phyloP scores from a whole-genome alignment of 2,797 vertebrate genomes.

The Pipistrellus nathusii region DNA sequence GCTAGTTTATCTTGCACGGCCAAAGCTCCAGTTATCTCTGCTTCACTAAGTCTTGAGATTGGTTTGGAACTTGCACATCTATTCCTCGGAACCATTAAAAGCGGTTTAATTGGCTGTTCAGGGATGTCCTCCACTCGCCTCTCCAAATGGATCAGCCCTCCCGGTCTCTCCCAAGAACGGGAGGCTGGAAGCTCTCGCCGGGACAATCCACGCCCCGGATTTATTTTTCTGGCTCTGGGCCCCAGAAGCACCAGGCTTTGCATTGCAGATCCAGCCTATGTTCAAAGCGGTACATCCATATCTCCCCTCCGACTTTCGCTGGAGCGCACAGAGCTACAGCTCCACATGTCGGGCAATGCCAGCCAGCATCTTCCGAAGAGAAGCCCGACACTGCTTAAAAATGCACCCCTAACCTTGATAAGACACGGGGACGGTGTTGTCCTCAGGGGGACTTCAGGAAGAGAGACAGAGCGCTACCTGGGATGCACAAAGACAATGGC shows the following conservation, averaged over 20 bases:
- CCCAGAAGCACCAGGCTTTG: not conserved
- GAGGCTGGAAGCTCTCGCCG: not conserved
- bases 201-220: not conserved
- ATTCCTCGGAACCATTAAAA: constrained; percentile 76
- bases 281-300: not conserved
- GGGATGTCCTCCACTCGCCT: constrained; percentile 48
- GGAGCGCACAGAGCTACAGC: not conserved
- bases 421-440: accelerated
- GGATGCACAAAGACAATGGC: not conserved
- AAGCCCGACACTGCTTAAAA: not conserved
- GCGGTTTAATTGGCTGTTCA: constrained; percentile 78
- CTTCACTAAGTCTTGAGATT: constrained; percentile 81
- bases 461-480: not conserved
- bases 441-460: not conserved
- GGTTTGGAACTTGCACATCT: constrained; percentile 79
- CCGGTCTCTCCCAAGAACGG: not conserved
- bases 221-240: not conserved
- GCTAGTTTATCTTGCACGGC: constrained; percentile 78
- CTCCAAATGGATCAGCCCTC: constrained; percentile 22
- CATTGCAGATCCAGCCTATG: not conserved
- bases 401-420: not conserved
- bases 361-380: not conserved
- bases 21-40: constrained; percentile 79
- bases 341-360: accelerated
- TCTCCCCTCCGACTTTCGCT: not conserved